Percentiles rank a stretch among this genome's conserved stretches.
phyloP scores from a whole-genome alignment of 1,140 invertebrate genomes.

The Drosophila tani region DNA sequence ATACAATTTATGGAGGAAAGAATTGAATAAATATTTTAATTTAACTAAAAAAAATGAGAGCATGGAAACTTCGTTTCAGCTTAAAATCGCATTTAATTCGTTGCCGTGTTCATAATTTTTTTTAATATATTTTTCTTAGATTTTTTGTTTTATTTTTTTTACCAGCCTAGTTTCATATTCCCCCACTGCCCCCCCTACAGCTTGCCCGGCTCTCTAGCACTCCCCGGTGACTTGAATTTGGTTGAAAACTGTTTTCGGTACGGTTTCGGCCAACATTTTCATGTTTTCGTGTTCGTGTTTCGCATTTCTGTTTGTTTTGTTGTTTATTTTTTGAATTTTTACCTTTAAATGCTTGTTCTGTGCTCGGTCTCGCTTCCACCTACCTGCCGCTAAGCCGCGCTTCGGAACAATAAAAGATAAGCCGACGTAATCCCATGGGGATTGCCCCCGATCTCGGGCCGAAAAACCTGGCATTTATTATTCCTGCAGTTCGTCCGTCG shows the following conservation, averaged over 20 bases:
- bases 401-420: constrained; percentile 35
- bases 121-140: not conserved
- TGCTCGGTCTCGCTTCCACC: constrained; percentile 6
- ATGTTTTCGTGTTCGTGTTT: constrained; percentile 11
- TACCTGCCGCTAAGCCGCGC: constrained; percentile 32
- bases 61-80: not conserved
- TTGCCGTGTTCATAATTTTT: not conserved
- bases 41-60: not conserved
- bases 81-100: not conserved
- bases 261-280: constrained; percentile 18
- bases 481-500: not conserved
- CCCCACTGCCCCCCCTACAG: not conserved
- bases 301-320: constrained; percentile 3
- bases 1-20: no score
- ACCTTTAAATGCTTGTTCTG: constrained; percentile 24
- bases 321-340: constrained; percentile 3
- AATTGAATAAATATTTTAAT: no score
- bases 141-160: not conserved
- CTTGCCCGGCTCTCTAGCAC: constrained; percentile 12
- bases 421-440: constrained; percentile 30
- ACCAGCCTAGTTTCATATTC: constrained; percentile 1
- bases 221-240: constrained; percentile 32
- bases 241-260: constrained; percentile 30
- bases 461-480: constrained; percentile 19
- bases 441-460: constrained; percentile 21